Evolutionary conservation across 2,113 vertebrate species (phyloP), one percentile per base, ranked within the genome.

Genomic region (Blennius ocellaris): DNA sequence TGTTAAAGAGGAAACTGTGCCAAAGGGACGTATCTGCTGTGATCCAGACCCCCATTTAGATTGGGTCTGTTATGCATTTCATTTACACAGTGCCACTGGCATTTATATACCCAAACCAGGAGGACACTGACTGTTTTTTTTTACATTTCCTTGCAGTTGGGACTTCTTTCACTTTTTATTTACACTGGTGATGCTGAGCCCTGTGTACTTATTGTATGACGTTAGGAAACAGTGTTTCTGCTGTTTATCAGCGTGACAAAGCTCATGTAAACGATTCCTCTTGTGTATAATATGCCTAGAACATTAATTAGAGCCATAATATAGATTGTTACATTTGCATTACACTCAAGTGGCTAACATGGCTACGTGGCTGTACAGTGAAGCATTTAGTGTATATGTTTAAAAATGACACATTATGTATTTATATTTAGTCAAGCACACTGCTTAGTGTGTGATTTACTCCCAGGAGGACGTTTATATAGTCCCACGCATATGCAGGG

Each of bases 381-480:
- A n/a, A 52, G 6, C 16, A 56, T 60, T 45, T 70, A 57, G 55
- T 14, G 38, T 73, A 62, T 54, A 11, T 68, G 2, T 67, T 76
- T 2, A 65, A 77, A 76, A 79, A 58, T 50, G 36, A 80, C 72
- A 67, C 66, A 76, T 69, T 51, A 69, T 8, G 15, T 72, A 58
- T 64, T 67, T 76, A 81, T 66, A 58, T 75, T 76, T 87, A 78
- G 55, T 40, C 53, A 75, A 76, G 30, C 52, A 67, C 30, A 80
- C 49, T 66, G 57, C 86, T 80, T 78, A 73, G 64, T 54, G 57
- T 43, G 55, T 8, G 43, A 57, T 78, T 66, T 78, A 39, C 64
- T 84, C 86, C 80, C 89, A 48, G 45, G 87, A 87, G 89, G 71
- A 78, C 9, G 72, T 82, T 88, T 89, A 84, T 75, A 69, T 71